Conservation (phyloP, 2,888 invertebrate species). For the Muschampia plurimacula region DNA sequence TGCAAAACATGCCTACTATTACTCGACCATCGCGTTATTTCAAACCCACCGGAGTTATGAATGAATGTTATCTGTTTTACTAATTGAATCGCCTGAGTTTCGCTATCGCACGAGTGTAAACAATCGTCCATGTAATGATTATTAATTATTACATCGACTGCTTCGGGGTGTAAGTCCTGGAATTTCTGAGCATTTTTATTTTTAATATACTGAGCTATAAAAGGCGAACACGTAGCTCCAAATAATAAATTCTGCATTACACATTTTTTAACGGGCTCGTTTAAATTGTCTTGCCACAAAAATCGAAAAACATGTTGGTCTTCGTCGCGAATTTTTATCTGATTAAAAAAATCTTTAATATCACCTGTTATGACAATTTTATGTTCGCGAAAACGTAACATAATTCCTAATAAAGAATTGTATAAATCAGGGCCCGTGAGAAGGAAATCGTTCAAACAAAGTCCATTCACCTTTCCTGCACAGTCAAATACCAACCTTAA, state of each 20-base stretch:
- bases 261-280: conserved; percentile 35
- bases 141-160: conserved; percentile 42
- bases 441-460: conserved; percentile 41
- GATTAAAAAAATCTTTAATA: conserved; percentile 44
- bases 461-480: conserved; percentile 42
- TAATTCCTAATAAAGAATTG: conserved; percentile 44
- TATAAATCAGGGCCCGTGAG: conserved; percentile 45
- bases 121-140: conserved; percentile 45
- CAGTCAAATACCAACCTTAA: conserved; percentile 45
- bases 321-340: conserved; percentile 41
- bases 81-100: conserved; percentile 39
- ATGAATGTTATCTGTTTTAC: conserved; percentile 23
- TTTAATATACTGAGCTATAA: conserved; percentile 47
- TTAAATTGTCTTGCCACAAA: conserved; percentile 39
- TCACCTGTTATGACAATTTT: conserved; percentile 39
- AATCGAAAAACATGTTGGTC: conserved; percentile 45
- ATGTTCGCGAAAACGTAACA: conserved; percentile 44
- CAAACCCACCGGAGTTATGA: conserved; percentile 13
- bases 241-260: conserved; percentile 44
- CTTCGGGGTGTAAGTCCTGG: conserved; percentile 40
- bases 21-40: conserved; percentile 7
- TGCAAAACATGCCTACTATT: conserved; percentile 19
- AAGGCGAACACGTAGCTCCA: conserved; percentile 45
- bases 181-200: conserved; percentile 45
- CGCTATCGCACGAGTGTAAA: conserved; percentile 28